Base-by-base conservation (phyloP, 2,888 invertebrate species). In the Acholoe squamosa region DNA sequence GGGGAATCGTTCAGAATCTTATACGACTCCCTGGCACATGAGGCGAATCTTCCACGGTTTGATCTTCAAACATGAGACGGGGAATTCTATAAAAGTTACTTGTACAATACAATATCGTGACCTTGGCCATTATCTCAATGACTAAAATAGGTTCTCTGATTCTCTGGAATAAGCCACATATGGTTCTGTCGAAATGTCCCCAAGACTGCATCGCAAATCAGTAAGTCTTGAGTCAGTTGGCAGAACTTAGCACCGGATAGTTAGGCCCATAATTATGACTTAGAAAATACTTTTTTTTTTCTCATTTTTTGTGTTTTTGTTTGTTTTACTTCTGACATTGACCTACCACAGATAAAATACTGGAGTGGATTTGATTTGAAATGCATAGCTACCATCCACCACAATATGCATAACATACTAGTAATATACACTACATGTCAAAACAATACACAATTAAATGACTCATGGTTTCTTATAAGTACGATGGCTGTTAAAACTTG, bases 221-320 rank as follows among this genome's bases (percentile, higher is more conserved):
- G 86, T 86, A 86, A 86, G 86, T 86, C 86, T 86, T 86, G 86
- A 86, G 86, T 86, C 86, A 86, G 54, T 86, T 86, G 86, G 86
- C 86, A 86, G 86, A 86, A 86, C 86, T 25, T 86, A 86, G 86
- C 86, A 86, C 86, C 86, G 86, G 86, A 86, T 86, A 86, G 86
- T 86, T 86, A 86, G 86, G 86, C 86, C 56, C 86, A 56, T 86
- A 86, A 54, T 84, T 51, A 84, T 86, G 86, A 86, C 86, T 86
- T 86, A 86, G 86, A 86, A 86, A 86, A 86, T 86, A 86, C 86
- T 52, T 52, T 43, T 84, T 84, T 86, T 84, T 43, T 86, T 86
- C 28, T 86, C 86, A 31, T 86, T 86, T n/a, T 86, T 52, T 86
- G 86, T 86, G 52, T 86, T 52, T 86, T 56, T 86, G 28, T 86